Conservation (phyloP, 2,797 vertebrate genomes). For the Dermochelys coriacea region DNA sequence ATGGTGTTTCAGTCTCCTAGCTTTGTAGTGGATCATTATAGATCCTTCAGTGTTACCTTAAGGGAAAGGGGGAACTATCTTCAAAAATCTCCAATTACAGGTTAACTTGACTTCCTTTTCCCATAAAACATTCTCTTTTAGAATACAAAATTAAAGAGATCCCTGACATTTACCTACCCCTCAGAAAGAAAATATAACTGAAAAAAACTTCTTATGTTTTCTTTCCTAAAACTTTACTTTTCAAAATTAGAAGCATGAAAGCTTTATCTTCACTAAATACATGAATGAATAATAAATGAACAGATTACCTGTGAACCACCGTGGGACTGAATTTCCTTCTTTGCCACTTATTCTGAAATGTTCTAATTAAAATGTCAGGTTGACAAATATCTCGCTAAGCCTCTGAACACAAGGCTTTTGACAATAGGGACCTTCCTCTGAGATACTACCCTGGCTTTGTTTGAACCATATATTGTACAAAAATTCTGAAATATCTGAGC, state of each 20-base stretch:
- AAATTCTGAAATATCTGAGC: neutral
- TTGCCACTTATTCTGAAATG: neutral
- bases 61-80: conserved; percentile 30
- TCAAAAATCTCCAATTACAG: conserved; percentile 48
- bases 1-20: conserved; percentile 27
- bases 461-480: neutral
- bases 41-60: conserved; percentile 52
- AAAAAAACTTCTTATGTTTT: conserved; percentile 63
- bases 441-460: neutral
- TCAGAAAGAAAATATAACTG: conserved; percentile 44
- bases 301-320: conserved; percentile 2
- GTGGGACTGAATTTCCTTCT: conserved; percentile 25
- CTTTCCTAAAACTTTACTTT: conserved; percentile 39
- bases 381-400: conserved; percentile 13
- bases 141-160: conserved; percentile 71
- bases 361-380: conserved; percentile 31
- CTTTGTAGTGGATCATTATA: conserved; percentile 62
- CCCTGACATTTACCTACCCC: conserved; percentile 59
- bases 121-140: conserved; percentile 71
- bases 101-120: conserved; percentile 57
- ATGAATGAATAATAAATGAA: conserved; percentile 39
- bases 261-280: conserved; percentile 53
- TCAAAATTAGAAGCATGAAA: conserved; percentile 13
- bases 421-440: neutral
- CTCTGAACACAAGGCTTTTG: conserved; percentile 19